Evolutionary conservation across 2,888 invertebrate genomes (phyloP).

Genomic region (Euspilapteryx auroguttella): DNA sequence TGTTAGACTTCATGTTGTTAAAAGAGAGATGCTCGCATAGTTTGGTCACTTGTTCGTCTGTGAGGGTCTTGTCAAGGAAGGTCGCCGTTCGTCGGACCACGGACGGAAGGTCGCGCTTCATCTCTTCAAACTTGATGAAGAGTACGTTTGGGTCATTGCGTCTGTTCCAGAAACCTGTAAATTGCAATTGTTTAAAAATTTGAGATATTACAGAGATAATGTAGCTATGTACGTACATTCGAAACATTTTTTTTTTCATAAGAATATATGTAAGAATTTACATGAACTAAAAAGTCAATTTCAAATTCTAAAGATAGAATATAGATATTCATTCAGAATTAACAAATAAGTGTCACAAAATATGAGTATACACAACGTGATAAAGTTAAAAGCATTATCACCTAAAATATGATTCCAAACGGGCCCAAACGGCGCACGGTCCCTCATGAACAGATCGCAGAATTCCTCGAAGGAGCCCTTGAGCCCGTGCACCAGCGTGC

Average conservation of each 20-base stretch:
- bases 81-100: constrained; percentile 70
- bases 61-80: constrained; percentile 69
- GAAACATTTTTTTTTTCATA: too few species aligned
- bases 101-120: constrained; percentile 71
- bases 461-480: constrained; percentile 73
- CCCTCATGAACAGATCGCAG: constrained; percentile 71
- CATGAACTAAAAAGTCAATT: too few species aligned
- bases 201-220: too few species aligned
- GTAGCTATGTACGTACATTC: too few species aligned
- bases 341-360: too few species aligned
- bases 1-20: constrained; percentile 79
- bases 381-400: too few species aligned
- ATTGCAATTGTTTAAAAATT: too few species aligned
- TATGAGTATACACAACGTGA: too few species aligned
- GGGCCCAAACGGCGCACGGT: constrained; percentile 65
- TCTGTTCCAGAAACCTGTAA: constrained; percentile 68
- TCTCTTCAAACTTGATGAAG: constrained; percentile 81
- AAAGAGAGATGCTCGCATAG: constrained; percentile 78
- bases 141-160: constrained; percentile 72
- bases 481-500: constrained; percentile 68
- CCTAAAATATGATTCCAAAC: constrained; percentile 68
- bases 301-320: too few species aligned
- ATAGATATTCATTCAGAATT: too few species aligned
- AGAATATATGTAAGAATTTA: too few species aligned
- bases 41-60: constrained; percentile 66